Evolutionary conservation across 2,797 vertebrate genomes (phyloP), one percentile per base, ranked within the genome.

Genomic region (Enteromius afrohamiltoni): DNA sequence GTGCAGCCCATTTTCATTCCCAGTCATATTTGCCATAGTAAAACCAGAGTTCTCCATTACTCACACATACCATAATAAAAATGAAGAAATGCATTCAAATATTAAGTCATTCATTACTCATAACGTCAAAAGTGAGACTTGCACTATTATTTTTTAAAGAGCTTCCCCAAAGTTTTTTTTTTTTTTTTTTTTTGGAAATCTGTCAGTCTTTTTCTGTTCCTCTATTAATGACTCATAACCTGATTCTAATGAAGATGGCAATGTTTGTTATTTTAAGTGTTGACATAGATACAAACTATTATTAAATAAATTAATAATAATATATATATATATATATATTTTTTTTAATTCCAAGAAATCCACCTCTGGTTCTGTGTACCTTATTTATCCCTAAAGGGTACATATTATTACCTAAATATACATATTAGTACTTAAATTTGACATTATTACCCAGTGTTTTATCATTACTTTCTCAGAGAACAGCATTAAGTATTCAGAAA

Each of bases 191-290:
- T 31, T 37, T 1, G 2, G 80, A 82, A 82, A 74, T 90, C 85
- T 89, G 86, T 87, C 11, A 14, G 83, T 86, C 81, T 86, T 89
- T 83, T 90, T 86, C 77, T 83, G 23, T 82, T 86, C 80, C 84
- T 83, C 79, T 83, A 87, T 51, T 74, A 60, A 29, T 84, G 82
- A 76, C 75, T 77, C 67, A 86, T 79, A 82, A 68, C 49, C 82
- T 82, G 45, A 79, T 79, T 76, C 40, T 53, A 16, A 65, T 19
- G 37, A 78, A 87, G 67, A 62, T n/a, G 19, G 75, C n/a, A 65
- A 26, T 17, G n/a, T 85, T 51, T 74, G 9, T 17, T 47, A 17
- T 45, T 71, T 45, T 45, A 6, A 13, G 2, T 7, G 7, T 70
- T 71, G 17, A 0, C 31, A 55, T 7, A 8, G 45, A 34, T 0